Base-by-base conservation (phyloP, 2,113 vertebrate species). In the Rhynchomys soricoides region DNA sequence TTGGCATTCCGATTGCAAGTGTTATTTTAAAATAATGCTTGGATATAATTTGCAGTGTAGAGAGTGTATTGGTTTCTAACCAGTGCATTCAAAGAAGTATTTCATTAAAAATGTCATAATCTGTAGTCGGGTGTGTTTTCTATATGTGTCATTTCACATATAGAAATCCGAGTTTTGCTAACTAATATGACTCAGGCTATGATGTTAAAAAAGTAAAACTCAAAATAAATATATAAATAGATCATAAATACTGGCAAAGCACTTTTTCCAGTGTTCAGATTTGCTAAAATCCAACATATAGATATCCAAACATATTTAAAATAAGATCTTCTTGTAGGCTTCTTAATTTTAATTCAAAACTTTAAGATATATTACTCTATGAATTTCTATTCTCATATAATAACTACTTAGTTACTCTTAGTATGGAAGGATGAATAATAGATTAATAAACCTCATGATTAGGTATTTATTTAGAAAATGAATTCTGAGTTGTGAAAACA, bases 71-170 rank as follows among this genome's bases (percentile, higher is more conserved):
- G 70, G n/a, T 13, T 96, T 34, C 90, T 7, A 0, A 82, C 11
- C 16, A 79, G 50, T 62, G 55, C 78, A 94, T 95, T 95, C 64
- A 86, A 95, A 92, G 62, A 92, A 94, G 88, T 73, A 74, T 43
- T 94, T 96, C 50, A 89, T 75, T 93, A 62, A 50, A 68, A 87
- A 85, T 85, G 34, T 71, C 66, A 85, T 92, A 79, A 71, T 71
- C 68, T 96, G 19, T 21, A 77, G 48, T 86, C 22, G 74, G 13
- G 15, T 59, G 9, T 81, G 17, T 86, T 94, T 92, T 73, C 55
- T 73, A 45, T 22, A 52, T 81, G 77, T 94, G 66, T 71, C 45
- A 1, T 86, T 45, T 87, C 12, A 48, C 43, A 50, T 40, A 88
- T 81, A 22, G 37, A 50, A 94, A 10, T 91, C 64, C 79, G 5